phyloP scores from a whole-genome alignment of 2,888 invertebrate species.

The Pollenia amentaria region DNA sequence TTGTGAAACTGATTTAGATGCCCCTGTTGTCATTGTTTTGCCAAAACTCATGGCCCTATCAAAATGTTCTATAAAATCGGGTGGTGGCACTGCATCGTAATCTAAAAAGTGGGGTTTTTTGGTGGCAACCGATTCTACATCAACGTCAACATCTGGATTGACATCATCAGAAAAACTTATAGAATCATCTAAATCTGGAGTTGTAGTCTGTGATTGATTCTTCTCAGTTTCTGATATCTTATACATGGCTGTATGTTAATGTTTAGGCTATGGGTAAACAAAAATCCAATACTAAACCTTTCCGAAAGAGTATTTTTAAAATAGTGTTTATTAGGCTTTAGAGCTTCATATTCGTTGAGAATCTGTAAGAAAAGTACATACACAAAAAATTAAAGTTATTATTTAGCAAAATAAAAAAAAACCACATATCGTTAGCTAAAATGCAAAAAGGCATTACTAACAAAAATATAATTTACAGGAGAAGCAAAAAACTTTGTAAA shows the following conservation, averaged over 20 bases:
- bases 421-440: no score
- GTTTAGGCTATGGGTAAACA: background rate
- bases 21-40: constrained; percentile 11
- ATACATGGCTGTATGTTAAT: constrained; percentile 52
- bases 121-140: constrained; percentile 81
- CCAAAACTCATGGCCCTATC: constrained; percentile 74
- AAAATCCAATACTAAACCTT: background rate
- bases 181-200: constrained; percentile 74
- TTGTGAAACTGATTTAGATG: constrained; percentile 8
- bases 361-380: constrained; percentile 12
- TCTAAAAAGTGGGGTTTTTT: constrained; percentile 88
- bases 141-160: constrained; percentile 76
- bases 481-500: no score
- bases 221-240: constrained; percentile 56
- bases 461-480: no score
- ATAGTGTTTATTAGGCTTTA: background rate
- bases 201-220: constrained; percentile 69
- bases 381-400: background rate
- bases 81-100: constrained; percentile 87
- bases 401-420: no score
- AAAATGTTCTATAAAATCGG: constrained; percentile 84
- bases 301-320: background rate
- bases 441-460: no score
- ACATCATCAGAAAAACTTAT: constrained; percentile 84
- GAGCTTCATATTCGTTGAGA: constrained; percentile 46